Conservation (phyloP, 2,888 invertebrate species). For the Calliphora vomitoria region DNA sequence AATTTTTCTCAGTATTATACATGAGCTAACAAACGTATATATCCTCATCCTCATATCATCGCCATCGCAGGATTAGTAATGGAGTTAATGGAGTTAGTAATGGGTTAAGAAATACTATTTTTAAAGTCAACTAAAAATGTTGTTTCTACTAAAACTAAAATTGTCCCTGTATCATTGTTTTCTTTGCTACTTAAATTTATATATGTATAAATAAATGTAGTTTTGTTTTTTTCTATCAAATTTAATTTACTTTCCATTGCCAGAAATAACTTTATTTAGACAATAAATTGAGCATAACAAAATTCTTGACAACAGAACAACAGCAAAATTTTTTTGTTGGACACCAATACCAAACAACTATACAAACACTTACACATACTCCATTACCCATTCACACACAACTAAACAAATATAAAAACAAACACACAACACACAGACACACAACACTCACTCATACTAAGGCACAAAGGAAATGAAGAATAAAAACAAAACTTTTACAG, state of each 20-base stretch:
- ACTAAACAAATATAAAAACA: slow-evolving; percentile 20
- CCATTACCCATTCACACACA: not conserved
- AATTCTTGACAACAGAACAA: slow-evolving; percentile 66
- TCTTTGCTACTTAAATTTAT: slow-evolving; percentile 22
- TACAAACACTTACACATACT: not conserved
- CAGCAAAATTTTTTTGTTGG: slow-evolving; percentile 61
- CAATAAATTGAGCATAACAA: slow-evolving; percentile 74
- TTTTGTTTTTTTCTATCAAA: slow-evolving; percentile 40
- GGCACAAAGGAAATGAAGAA: slow-evolving; percentile 57
- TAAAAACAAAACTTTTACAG: slow-evolving; percentile 56
- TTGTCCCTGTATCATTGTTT: not conserved
- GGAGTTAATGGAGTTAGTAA: too few relatives aligned
- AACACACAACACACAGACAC: slow-evolving; percentile 5
- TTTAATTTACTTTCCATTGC: slow-evolving; percentile 68
- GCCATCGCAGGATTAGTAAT: too few relatives aligned
- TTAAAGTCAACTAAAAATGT: too few relatives aligned
- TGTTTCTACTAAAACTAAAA: not conserved
- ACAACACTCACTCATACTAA: not conserved
- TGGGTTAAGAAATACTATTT: too few relatives aligned
- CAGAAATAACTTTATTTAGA: slow-evolving; percentile 72
- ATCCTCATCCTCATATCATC: too few relatives aligned
- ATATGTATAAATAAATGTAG: not conserved
- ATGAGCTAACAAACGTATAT: too few relatives aligned
- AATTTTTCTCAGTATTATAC: too few relatives aligned
- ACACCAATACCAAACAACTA: slow-evolving; percentile 21